phyloP scores from a whole-genome alignment of 2,888 invertebrate species.

The Timandra comae region DNA sequence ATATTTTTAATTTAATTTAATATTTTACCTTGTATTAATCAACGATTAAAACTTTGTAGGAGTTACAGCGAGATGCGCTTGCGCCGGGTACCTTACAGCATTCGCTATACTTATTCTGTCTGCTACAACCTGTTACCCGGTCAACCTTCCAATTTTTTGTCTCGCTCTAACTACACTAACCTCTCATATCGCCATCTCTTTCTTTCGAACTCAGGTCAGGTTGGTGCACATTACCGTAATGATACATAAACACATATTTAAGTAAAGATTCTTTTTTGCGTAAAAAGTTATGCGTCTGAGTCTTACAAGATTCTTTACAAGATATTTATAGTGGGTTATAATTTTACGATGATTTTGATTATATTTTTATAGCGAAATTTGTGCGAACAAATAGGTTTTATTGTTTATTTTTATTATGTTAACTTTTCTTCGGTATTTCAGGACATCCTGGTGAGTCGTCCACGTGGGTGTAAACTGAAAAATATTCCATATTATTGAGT shows the following conservation, averaged over 20 bases:
- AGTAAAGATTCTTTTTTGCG: slow-evolving; percentile 65
- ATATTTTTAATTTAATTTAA: no score
- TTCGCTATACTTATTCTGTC: slow-evolving; percentile 66
- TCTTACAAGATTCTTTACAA: slow-evolving; percentile 21
- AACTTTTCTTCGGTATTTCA: slow-evolving; percentile 2
- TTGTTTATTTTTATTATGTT: slow-evolving; percentile 4
- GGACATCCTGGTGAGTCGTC: slow-evolving; percentile 55
- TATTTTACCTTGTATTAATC: slow-evolving; percentile 22
- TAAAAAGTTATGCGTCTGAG: slow-evolving; percentile 54
- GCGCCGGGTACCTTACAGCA: slow-evolving; percentile 57
- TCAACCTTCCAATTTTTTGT: slow-evolving; percentile 52
- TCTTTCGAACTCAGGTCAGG: slow-evolving; percentile 61
- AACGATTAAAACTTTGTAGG: slow-evolving; percentile 21
- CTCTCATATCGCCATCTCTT: slow-evolving; percentile 31
- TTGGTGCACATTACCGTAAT: slow-evolving; percentile 68
- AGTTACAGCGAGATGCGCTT: slow-evolving; percentile 47
- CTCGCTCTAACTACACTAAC: slow-evolving; percentile 32
- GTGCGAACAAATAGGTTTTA: slow-evolving; percentile 1
- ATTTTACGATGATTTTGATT: slow-evolving; percentile 13
- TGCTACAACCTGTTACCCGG: slow-evolving; percentile 72
- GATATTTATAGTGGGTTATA: slow-evolving; percentile 15
- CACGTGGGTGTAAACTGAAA: slow-evolving; percentile 55
- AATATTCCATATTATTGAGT: no score
- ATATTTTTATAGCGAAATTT: slow-evolving; percentile 3
- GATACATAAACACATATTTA: slow-evolving; percentile 76